Percentiles rank a stretch among this genome's conserved stretches.
Conservation (phyloP, 2,888 invertebrate genomes). For the Erannis defoliaria region DNA sequence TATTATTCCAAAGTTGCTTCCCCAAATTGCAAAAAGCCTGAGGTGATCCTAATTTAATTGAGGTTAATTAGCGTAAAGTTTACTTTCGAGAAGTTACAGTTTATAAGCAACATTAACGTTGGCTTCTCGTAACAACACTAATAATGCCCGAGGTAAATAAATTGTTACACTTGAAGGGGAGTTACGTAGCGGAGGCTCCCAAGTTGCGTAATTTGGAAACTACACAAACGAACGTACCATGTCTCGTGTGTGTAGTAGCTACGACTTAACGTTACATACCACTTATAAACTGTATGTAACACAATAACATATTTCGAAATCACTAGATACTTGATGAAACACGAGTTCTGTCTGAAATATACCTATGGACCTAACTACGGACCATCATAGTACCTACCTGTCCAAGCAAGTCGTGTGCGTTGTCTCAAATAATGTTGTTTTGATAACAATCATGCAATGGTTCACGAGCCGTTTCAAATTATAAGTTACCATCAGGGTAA, state of each 20-base stretch:
- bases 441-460: no score
- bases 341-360: no score
- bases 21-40: conserved; percentile 32
- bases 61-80: conserved; percentile 51
- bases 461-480: no score
- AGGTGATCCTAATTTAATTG: conserved; percentile 43
- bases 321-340: neutral
- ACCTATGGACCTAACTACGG: no score
- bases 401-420: no score
- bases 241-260: neutral
- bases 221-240: conserved; percentile 43
- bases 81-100: conserved; percentile 49
- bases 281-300: conserved; percentile 16
- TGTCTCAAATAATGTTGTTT: no score
- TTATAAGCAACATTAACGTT: conserved; percentile 50
- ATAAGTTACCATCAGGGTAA: no score
- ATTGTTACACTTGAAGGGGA: conserved; percentile 52
- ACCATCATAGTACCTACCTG: no score
- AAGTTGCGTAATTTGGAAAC: conserved; percentile 54
- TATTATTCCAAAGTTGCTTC: conserved; percentile 31
- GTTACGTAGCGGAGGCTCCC: conserved; percentile 49
- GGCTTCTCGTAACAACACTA: conserved; percentile 50
- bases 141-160: conserved; percentile 58
- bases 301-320: conserved; percentile 9
- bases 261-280: conserved; percentile 20